Base-by-base conservation (phyloP, 35 echinoderm and acorn worm genomes). In the Eucidaris tribuloides region DNA sequence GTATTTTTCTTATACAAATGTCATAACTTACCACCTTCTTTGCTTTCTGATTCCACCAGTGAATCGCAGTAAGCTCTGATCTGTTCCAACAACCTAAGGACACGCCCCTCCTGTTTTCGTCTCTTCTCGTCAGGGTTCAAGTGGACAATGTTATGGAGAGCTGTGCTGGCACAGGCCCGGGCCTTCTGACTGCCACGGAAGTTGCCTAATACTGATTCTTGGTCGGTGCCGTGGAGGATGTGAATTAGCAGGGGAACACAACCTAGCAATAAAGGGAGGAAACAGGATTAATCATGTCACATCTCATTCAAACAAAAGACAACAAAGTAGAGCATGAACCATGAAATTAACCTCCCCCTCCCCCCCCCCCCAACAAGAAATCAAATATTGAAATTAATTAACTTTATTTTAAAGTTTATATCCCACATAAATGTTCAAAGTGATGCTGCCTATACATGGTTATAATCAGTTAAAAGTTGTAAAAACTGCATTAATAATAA, bases 21-120 rank as follows among this genome's bases (percentile, higher is more conserved):
- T n/a, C n/a, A n/a, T n/a, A n/a, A 74, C 68, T 44, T 40, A 74
- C 68, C 68, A 74, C 58, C 52, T 37, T 92, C 90, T 33, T 86
- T 79, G 3, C 35, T 79, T 3, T 99, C 91, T 17, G 87, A 18
- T 38, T 92, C 93, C 68, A 80, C 86, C 20, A 99, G 58, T 20
- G 83, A 85, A 81, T 99, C 96, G 76, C 96, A 99, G 64, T 99
- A 99, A 9, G 96, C 83, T 43, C 96, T 81, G 56, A 99, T 99
- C 83, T 99, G 96, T 48, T 99, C 96, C 68, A 99, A 80, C 28
- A 99, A 77, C 50, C 96, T 49, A 50, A 99, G 79, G 27, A 99
- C 91, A 57, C 91, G 71, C 17, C 91, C 87, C 58, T 99, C 96
- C 60, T 99, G 91, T 76, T 92, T 93, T 24, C 87, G 78, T 62